Base-by-base conservation (phyloP, 2,113 vertebrate species). In the Albula glossodonta region DNA sequence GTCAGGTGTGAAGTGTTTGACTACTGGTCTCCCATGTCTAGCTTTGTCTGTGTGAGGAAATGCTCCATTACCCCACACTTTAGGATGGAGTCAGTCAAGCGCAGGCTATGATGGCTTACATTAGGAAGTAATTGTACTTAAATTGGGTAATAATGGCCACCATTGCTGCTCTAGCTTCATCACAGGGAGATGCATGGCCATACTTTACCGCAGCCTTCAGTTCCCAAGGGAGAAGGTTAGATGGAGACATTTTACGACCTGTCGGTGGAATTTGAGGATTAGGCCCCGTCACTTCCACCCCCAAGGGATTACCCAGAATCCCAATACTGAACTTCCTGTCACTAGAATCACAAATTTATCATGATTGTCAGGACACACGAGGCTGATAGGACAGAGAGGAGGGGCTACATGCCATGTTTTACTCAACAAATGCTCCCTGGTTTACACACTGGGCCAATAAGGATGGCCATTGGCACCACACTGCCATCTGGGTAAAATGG, bases 121-220 rank as follows among this genome's bases (percentile, higher is more conserved):
- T 92, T 91, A 91, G 88, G 87, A 22, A 3, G 87, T 87, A 87
- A 90, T 88, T 89, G 89, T 88, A 90, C 74, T 89, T 92, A 91
- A 92, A 93, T 90, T 94, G 89, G 87, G 84, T 87, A 83, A 83
- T 92, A 92, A 92, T 91, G 89, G 87, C 82, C 83, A 31, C 90
- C 90, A 83, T 86, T 77, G 81, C 90, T 90, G 83, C 85, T 90
- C 83, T 82, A 82, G 88, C 87, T 93, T 94, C 89, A 93, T 93
- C 92, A 92, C 84, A 91, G 90, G 87, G 91, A 92, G 88, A 90
- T 91, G 92, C 92, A 89, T 60, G 83, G 92, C 88, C 60, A 87
- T 82, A 83, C 91, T 84, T 94, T 91, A 92, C 85, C 87, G 86
- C 92, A 66, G 88, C 85, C 49, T 15, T 89, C 86, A 78, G 66